Base-by-base conservation (phyloP, 2,888 invertebrate genomes). In the Blastobasis adustella region DNA sequence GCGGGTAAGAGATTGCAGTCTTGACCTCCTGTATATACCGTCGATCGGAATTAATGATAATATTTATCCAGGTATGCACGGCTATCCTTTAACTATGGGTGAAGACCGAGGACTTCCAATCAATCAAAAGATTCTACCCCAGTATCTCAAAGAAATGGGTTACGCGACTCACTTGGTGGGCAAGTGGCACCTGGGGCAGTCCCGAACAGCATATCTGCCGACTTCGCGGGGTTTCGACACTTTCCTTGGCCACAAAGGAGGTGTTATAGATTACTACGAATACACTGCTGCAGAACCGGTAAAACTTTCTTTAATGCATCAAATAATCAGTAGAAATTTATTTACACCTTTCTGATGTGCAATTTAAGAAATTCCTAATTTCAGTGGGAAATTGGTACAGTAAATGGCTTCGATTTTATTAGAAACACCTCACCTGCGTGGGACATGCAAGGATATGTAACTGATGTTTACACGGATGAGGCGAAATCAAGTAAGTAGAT, bases 181-280 rank as follows among this genome's bases (percentile, higher is more conserved):
- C 9, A 96, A 96, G 84, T 96, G 96, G 96, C 91, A 92, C 64
- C 82, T 94, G 50, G 94, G 94, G 1, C 68, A 69, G 50, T 75
- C 84, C 3, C 86, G 84, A 4, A 61, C 65, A 49, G 79, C 88
- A 57, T 92, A 91, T 68, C 91, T 94, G 5, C 96, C 96, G 1
- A 91, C 90, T 0, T 80, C 82, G 55, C 89, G 96, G 41, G 96
- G 96, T 4, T 98, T 96, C 69, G 93, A 95, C 64, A 90, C 92
- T 39, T 95, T 96, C 73, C 95, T 92, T 69, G 98, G 98, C 1
- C 96, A 96, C 71, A 94, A 94, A 89, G 93, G 93, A 54, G 96
- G 95, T 2, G 93, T 90, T 59, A 91, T 95, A 53, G 95, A 96
- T 71, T 98, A 97, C 69, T 95, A 91, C 67, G 92, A 93, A 63